Evolutionary conservation across 2,797 vertebrate species (phyloP), one percentile per base, ranked within the genome.

Genomic region (Sebastes ruberrimus): DNA sequence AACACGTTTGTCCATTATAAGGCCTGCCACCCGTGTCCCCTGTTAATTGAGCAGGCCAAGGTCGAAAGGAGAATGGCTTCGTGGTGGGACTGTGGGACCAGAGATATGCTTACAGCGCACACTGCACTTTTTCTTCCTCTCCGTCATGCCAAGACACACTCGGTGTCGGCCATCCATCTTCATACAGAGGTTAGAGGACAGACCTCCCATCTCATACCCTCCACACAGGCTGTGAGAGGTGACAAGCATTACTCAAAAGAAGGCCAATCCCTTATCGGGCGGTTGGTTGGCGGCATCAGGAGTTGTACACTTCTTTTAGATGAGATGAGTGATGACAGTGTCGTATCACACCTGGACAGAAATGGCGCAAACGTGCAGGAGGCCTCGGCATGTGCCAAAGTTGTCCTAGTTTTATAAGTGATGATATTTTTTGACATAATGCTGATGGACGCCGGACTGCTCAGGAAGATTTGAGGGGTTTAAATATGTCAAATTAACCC

Each of bases 41-140:
- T 84, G 86, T 80, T 91, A 92, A 93, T 88, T 74, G 73, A 80
- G 65, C 25, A 18, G 62, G 60, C 74, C 92, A 94, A 95, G 94
- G 93, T 94, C 85, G 72, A 82, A 66, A 67, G 80, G 84, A 86
- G 80, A 86, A 35, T 4, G 77, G 63, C 80, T 67, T 78, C 56
- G 78, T 53, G 61, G 64, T 66, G 66, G 79, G 68, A 75, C 78
- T 72, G 28, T 27, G 69, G 61, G 52, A 69, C 72, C 78, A 57
- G 65, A 76, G 65, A 93, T 91, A 77, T 91, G 90, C 91, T 94
- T 93, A 87, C 81, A 22, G 49, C 52, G 77, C 93, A 90, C 18
- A 66, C 27, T 56, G 74, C 76, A 77, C 73, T 66, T 83, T 76
- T 66, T 82, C 78, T 69, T 65, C 68, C 49, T 59, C 62, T 71